Evolutionary conservation across 2,797 vertebrate genomes (phyloP), one percentile per base, ranked within the genome.

Genomic region (Tenualosa ilisha): DNA sequence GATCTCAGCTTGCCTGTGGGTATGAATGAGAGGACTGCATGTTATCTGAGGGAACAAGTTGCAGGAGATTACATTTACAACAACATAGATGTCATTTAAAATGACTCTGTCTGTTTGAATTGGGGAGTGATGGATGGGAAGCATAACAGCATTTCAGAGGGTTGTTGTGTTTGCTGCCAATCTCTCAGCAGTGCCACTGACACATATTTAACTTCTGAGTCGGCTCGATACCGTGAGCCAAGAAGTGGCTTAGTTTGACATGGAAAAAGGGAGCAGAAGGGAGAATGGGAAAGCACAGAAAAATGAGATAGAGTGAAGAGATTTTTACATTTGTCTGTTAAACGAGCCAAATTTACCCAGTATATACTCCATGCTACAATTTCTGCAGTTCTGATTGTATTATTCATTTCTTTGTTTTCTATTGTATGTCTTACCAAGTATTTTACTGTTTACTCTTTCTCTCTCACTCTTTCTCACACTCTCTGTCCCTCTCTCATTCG

Each of bases 391-490:
- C 37, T 31, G 2, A 26, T 68, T 13, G 5, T 37, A 40, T 46
- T 7, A 46, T 82, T 86, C 7, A 49, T 37, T 86, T 85, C 84
- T 61, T 17, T 86, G 82, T 59, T 59, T 87, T 40, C 81, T 46
- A 61, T 61, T 85, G n/a, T 88, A 85, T 86, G 50, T 87, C 82
- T 87, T 72, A 51, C 83, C n/a, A 81, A 40, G 50, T 56, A n/a
- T n/a, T 8, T 51, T 85, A 46, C 75, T 43, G 86, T 40, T 81
- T 40, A 43, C 82, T 89, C 61, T 86, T 84, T 51, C 82, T 59
- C 61, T 68, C 54, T 43, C 53, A 83, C 82, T 84, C 82, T 81
- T 61, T 56, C 84, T 87, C 51, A 8, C 51, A 26, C 68, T 46
- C 40, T 79, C 37, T 79, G 37, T 79, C n/a, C 40, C 22, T 22